These are phyloP conservation scores for Panzeria rudis DNA, from an alignment of 2,888 invertebrate species.

Conservation along the genomic window DNA sequence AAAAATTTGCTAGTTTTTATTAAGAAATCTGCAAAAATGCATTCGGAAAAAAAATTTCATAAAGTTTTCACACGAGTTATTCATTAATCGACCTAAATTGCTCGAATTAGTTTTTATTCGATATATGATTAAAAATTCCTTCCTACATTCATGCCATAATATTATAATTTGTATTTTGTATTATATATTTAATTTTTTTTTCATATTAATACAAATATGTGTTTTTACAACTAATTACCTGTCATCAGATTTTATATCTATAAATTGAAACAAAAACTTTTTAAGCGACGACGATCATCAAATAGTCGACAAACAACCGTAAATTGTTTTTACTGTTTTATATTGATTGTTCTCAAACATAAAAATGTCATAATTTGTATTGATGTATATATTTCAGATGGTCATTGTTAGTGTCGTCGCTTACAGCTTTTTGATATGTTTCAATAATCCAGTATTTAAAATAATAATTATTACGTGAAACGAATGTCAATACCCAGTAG, in stretches of 20 bases:
- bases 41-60: too few species aligned
- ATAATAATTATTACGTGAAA: not conserved
- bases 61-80: too few species aligned
- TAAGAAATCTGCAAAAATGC: too few species aligned
- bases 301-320: conserved; percentile 11
- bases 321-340: conserved; percentile 34
- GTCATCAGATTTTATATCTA: conserved; percentile 14
- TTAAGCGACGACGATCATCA: not conserved
- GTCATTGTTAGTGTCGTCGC: not conserved
- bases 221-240: conserved; percentile 32
- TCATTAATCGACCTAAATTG: too few species aligned
- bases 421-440: not conserved
- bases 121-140: too few species aligned
- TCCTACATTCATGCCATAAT: conserved; percentile 13
- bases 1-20: too few species aligned
- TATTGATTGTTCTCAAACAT: conserved; percentile 75
- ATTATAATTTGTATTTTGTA: not conserved
- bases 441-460: conserved; percentile 23
- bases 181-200: not conserved
- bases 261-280: not conserved
- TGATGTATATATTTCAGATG: conserved; percentile 51
- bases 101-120: too few species aligned
- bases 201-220: conserved; percentile 56
- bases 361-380: conserved; percentile 74
- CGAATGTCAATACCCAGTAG: not conserved